Conservation (phyloP, 2,888 invertebrate species). For the Crocallis elinguaria region DNA sequence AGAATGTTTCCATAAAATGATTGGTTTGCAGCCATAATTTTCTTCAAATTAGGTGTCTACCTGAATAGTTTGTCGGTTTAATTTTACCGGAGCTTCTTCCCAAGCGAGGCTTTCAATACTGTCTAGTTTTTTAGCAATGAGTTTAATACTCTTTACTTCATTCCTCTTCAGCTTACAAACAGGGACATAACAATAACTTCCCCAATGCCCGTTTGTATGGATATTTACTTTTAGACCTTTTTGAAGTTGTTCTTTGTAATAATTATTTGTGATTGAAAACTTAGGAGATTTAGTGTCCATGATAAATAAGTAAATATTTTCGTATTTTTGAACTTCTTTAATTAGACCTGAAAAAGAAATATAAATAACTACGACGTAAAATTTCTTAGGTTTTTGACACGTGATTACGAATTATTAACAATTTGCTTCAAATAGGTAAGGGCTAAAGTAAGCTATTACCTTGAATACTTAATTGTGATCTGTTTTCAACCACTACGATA, state of each 20-base stretch:
- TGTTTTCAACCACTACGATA: not conserved
- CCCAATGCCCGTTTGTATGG: not conserved
- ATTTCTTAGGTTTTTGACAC: no score
- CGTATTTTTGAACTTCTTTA: not conserved
- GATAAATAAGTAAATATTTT: not conserved
- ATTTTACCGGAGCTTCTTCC: not conserved
- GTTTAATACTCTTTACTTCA: not conserved
- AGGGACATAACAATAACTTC: not conserved
- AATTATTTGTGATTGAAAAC: not conserved
- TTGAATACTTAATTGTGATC: not conserved
- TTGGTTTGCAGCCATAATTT: no score
- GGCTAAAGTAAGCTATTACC: no score
- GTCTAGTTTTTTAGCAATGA: not conserved
- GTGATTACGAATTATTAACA: no score
- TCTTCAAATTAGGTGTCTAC: no score
- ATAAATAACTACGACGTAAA: no score
- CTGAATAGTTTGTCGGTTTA: not conserved
- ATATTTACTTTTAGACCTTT: constrained; percentile 3
- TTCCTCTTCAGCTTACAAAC: not conserved
- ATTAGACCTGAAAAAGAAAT: not conserved
- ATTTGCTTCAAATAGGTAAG: no score
- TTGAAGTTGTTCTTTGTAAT: constrained; percentile 1
- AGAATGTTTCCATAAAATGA: no score
- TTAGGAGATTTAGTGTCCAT: not conserved
- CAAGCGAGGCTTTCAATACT: constrained; percentile 6